phyloP scores from a whole-genome alignment of 2,113 vertebrate genomes.

The Albula glossodonta region DNA sequence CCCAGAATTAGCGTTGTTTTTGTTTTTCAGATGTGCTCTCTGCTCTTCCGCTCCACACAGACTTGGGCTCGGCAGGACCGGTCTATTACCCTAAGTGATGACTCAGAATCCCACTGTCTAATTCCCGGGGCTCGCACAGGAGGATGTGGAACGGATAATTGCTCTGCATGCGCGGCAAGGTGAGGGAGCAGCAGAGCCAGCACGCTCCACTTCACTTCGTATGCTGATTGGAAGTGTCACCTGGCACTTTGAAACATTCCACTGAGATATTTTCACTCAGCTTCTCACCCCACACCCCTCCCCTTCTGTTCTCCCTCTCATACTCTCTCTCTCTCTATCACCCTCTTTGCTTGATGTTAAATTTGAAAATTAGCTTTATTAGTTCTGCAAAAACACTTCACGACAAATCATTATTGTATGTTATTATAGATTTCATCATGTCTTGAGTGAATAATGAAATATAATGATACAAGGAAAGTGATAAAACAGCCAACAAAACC shows the following conservation, averaged over 20 bases:
- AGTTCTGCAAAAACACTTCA: no score
- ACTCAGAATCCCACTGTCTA: conserved; percentile 6
- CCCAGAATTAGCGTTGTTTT: neutral
- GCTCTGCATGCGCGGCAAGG: neutral
- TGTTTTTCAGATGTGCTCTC: neutral
- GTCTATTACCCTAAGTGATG: conserved; percentile 9
- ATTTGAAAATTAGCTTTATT: no score
- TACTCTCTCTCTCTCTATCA: neutral
- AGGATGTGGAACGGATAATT: conserved; percentile 1
- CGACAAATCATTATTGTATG: no score
- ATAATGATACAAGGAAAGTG: no score
- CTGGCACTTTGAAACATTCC: conserved; percentile 17
- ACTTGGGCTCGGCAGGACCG: neutral
- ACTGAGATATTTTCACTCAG: neutral
- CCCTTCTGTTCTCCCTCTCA: neutral
- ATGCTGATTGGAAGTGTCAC: conserved; percentile 22
- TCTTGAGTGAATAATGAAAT: no score
- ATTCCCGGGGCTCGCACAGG: neutral
- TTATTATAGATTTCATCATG: no score
- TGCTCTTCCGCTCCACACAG: neutral
- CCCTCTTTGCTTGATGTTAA: neutral
- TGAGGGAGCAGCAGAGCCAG: neutral
- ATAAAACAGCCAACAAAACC: no score
- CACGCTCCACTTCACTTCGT: conserved; percentile 1
- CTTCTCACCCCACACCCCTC: neutral